Evolutionary conservation across 2,797 vertebrate species (phyloP).

Genomic region (Cyclura pinguis): DNA sequence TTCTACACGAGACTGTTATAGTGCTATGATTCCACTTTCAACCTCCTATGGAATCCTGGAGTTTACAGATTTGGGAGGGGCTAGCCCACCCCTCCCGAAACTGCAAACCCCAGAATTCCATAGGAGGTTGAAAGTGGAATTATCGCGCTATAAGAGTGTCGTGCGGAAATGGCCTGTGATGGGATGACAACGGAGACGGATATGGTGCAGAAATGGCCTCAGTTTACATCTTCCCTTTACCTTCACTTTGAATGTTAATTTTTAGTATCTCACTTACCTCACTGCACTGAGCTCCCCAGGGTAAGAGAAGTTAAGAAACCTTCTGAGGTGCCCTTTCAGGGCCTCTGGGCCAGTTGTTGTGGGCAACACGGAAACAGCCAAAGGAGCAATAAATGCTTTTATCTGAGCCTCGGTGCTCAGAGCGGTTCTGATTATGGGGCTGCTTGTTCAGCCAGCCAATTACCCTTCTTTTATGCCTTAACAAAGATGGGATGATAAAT

Average conservation of each 20-base stretch:
- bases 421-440: constrained; percentile 42
- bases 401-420: constrained; percentile 45
- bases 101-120: too few species aligned
- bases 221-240: background rate
- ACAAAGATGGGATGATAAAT: constrained; percentile 75
- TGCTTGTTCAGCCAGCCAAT: constrained; percentile 63
- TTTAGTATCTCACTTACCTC: background rate
- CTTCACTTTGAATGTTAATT: background rate
- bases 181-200: too few species aligned
- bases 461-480: constrained; percentile 71
- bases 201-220: too few species aligned
- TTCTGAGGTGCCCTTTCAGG: constrained; percentile 21
- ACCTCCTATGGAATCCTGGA: too few species aligned
- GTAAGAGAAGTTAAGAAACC: background rate
- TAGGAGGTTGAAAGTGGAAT: too few species aligned
- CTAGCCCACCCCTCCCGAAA: too few species aligned
- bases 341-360: constrained; percentile 52
- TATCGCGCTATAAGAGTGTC: too few species aligned
- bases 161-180: too few species aligned
- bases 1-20: too few species aligned
- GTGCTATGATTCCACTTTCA: too few species aligned
- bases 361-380: constrained; percentile 20
- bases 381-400: constrained; percentile 55
- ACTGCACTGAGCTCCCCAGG: background rate
- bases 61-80: too few species aligned